phyloP scores from a whole-genome alignment of 2,797 vertebrate species.

The Hypotaenidia philippensis region DNA sequence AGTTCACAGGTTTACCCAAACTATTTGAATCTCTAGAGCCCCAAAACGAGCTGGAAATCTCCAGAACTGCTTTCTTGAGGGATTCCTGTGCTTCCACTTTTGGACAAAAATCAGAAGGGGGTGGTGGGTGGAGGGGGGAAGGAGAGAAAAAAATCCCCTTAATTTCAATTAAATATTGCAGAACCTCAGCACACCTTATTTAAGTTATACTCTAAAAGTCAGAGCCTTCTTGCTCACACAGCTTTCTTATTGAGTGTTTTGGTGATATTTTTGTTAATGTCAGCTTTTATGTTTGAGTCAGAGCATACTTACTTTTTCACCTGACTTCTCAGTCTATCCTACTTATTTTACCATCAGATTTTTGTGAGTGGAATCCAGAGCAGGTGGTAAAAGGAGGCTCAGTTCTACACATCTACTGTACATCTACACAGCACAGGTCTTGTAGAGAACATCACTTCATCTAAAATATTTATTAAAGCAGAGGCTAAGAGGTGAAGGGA shows the following conservation, averaged over 20 bases:
- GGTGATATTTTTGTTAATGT: not conserved
- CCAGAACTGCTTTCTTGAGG: slow-evolving; percentile 37
- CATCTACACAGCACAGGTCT: not conserved
- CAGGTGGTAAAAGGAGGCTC: not conserved
- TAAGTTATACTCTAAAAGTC: not conserved
- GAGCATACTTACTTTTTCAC: not conserved
- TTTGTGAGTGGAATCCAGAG: not conserved
- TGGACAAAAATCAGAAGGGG: slow-evolving; percentile 7
- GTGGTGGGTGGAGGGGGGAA: too few species aligned
- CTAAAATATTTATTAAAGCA: slow-evolving; percentile 37
- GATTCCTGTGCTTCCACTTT: slow-evolving; percentile 30
- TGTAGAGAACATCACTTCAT: not conserved
- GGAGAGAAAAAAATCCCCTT: fast-evolving
- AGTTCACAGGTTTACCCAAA: slow-evolving; percentile 68
- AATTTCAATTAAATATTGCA: not conserved
- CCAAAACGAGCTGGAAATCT: slow-evolving; percentile 40
- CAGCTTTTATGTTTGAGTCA: not conserved
- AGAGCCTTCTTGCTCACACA: not conserved
- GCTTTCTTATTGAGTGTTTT: not conserved
- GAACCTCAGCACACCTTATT: not conserved
- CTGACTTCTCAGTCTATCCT: not conserved
- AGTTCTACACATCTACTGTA: not conserved
- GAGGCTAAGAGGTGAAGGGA: not conserved
- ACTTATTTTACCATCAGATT: not conserved
- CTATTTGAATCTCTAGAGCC: slow-evolving; percentile 48